phyloP scores from a whole-genome alignment of 2,888 invertebrate species.

The Onthophagus sagittarius region DNA sequence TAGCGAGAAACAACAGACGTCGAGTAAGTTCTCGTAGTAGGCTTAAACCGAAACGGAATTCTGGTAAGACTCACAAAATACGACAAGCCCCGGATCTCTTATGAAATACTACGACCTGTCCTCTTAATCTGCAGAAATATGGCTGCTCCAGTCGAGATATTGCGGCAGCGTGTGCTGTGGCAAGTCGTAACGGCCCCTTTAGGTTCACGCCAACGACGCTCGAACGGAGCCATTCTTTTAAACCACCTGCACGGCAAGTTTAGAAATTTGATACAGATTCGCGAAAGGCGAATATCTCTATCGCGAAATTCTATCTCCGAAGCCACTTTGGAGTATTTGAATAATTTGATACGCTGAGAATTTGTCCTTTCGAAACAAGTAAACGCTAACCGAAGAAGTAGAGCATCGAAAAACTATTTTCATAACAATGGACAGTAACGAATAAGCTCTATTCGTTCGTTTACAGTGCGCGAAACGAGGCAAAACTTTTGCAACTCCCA shows the following conservation, averaged over 20 bases:
- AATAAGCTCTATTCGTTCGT: neutral
- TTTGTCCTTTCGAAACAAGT: neutral
- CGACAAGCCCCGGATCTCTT: constrained; percentile 25
- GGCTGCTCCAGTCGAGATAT: constrained; percentile 19
- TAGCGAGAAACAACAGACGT: neutral
- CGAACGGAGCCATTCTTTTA: neutral
- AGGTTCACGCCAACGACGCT: neutral
- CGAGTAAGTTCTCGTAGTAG: neutral
- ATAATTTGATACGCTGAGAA: neutral
- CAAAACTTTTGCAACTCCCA: neutral
- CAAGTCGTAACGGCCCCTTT: neutral
- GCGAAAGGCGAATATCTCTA: neutral
- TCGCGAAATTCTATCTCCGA: neutral
- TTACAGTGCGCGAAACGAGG: neutral
- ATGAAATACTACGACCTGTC: constrained; percentile 25
- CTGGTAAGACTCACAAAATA: constrained; percentile 23
- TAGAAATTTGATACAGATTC: neutral
- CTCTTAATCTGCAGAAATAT: constrained; percentile 27
- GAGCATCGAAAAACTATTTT: neutral
- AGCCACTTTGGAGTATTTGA: neutral
- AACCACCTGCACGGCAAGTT: neutral
- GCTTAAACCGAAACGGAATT: neutral
- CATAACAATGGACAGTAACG: neutral
- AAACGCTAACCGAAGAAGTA: neutral
- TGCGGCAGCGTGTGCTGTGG: constrained; percentile 13